Evolutionary conservation across 1,140 invertebrate genomes (phyloP).

Genomic region (Pinna nobilis): DNA sequence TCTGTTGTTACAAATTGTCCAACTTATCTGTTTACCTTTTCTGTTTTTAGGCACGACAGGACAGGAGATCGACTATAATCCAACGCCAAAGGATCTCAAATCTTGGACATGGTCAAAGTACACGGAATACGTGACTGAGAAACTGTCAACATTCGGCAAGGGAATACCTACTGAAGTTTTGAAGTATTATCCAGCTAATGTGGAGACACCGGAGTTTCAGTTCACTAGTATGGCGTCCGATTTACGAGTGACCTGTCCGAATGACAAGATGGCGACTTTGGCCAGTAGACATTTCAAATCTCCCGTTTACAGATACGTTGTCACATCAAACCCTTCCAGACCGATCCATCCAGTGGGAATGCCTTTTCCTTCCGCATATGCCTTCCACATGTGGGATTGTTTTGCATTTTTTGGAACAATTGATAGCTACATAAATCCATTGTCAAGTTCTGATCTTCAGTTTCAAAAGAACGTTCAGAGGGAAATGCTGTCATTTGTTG

Average conservation of each 20-base stretch:
- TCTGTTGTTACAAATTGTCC: no score
- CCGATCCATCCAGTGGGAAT: conserved; percentile 45
- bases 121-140: conserved; percentile 37
- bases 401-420: conserved; percentile 61
- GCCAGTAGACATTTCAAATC: conserved; percentile 35
- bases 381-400: conserved; percentile 60
- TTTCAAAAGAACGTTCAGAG: conserved; percentile 50
- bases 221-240: conserved; percentile 53
- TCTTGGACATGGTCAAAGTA: conserved; percentile 56
- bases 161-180: conserved; percentile 36
- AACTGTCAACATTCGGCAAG: conserved; percentile 45
- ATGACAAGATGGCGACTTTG: conserved; percentile 40
- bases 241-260: conserved; percentile 48
- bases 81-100: conserved; percentile 36
- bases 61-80: conserved; percentile 50
- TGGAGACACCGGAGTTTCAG: conserved; percentile 46
- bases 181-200: conserved; percentile 45
- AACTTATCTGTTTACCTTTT: not conserved
- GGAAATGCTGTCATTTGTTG: conserved; percentile 54
- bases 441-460: conserved; percentile 39
- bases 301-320: conserved; percentile 53
- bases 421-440: conserved; percentile 42
- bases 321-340: conserved; percentile 47
- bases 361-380: conserved; percentile 46
- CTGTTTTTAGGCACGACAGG: conserved; percentile 45